Conservation (phyloP, 2,797 vertebrate genomes). For the Oreochromis mossambicus region DNA sequence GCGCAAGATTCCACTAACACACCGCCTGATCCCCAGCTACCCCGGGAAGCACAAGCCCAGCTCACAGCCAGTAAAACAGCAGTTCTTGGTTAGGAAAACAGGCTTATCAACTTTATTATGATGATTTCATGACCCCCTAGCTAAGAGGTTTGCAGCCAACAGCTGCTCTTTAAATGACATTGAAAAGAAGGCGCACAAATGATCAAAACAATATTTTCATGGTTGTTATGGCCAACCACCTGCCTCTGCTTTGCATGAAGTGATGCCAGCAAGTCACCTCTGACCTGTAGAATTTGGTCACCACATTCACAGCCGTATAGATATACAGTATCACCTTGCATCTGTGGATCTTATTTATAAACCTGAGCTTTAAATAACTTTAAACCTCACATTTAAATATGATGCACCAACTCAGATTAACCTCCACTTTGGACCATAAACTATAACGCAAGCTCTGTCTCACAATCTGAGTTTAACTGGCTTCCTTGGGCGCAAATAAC, state of each 20-base stretch:
- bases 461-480: constrained; percentile 25
- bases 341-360: not conserved
- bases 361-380: not conserved
- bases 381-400: not conserved
- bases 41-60: constrained; percentile 12
- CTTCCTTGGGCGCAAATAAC: constrained; percentile 38
- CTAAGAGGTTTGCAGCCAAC: constrained; percentile 37
- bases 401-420: constrained; percentile 12
- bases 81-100: constrained; percentile 38
- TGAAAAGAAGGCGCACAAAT: not conserved
- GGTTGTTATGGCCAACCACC: constrained; percentile 40
- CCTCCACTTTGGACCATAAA: constrained; percentile 26
- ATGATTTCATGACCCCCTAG: constrained; percentile 54
- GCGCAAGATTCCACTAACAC: not conserved
- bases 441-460: constrained; percentile 16
- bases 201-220: constrained; percentile 42
- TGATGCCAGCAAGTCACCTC: not conserved
- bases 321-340: not conserved
- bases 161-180: constrained; percentile 42
- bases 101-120: constrained; percentile 58
- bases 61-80: constrained; percentile 42
- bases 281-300: constrained; percentile 3
- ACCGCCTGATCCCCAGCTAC: constrained; percentile 38
- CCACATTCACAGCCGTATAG: constrained; percentile 22
- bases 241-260: constrained; percentile 36